A percentile compares a stretch with the other conserved stretches of the same genome.
Conservation (phyloP, 2,113 vertebrate species). For the Dasyornis broadbenti region DNA sequence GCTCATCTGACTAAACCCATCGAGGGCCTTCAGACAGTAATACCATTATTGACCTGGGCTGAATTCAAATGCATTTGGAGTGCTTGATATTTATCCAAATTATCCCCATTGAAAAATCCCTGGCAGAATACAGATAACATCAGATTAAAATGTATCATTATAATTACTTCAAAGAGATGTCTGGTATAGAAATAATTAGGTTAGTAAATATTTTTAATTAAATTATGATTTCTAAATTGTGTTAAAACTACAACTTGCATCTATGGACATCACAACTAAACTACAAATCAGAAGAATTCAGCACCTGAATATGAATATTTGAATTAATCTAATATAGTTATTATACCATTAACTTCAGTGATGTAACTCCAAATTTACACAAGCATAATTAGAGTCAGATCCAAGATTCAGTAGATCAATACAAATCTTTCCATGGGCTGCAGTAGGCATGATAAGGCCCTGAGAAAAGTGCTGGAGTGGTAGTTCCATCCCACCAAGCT, state of each 20-base stretch:
- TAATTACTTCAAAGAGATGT: conserved; percentile 58
- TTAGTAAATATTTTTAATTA: conserved; percentile 66
- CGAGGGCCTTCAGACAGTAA: conserved; percentile 47
- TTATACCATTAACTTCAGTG: conserved; percentile 33
- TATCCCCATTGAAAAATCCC: conserved; percentile 58
- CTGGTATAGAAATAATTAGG: conserved; percentile 54
- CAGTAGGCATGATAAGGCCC: neutral
- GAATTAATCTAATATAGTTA: conserved; percentile 37
- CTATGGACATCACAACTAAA: neutral
- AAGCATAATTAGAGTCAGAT: conserved; percentile 3
- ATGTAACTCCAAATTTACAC: conserved; percentile 48
- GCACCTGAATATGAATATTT: conserved; percentile 8
- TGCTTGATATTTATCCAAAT: conserved; percentile 67
- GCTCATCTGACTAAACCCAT: conserved; percentile 45
- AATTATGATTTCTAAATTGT: conserved; percentile 54
- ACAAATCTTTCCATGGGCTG: conserved; percentile 6
- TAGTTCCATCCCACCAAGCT: neutral
- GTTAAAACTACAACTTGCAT: conserved; percentile 48
- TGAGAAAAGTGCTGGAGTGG: neutral
- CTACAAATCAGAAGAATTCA: conserved; percentile 14
- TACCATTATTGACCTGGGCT: conserved; percentile 64
- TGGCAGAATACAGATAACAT: conserved; percentile 64
- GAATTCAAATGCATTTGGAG: conserved; percentile 65
- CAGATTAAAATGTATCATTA: conserved; percentile 60
- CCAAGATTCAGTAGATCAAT: conserved; percentile 36